A percentile compares a stretch with the other conserved stretches of the same genome.
Evolutionary conservation across 2,888 invertebrate genomes (phyloP).

Genomic region (Theretra japonica): DNA sequence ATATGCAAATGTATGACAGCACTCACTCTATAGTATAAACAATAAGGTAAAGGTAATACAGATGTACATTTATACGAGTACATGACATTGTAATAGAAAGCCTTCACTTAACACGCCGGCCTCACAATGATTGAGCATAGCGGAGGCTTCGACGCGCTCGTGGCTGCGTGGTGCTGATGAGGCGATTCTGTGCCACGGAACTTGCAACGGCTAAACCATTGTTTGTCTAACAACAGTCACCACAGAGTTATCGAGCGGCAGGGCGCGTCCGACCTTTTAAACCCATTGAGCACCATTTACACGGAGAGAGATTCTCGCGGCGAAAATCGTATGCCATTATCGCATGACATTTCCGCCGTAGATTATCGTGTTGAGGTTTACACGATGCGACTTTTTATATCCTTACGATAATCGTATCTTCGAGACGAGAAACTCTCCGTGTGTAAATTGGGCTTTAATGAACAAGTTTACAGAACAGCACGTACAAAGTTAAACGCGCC

Average conservation of each 20-base stretch:
- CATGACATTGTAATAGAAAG: constrained; percentile 41
- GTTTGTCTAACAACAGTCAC: constrained; percentile 52
- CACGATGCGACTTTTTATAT: too few species aligned
- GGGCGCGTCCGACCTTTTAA: constrained; percentile 41
- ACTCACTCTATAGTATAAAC: too few species aligned
- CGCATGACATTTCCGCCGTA: too few species aligned
- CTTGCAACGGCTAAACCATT: constrained; percentile 58
- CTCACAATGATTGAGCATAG: constrained; percentile 56
- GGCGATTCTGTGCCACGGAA: constrained; percentile 52
- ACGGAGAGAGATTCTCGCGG: too few species aligned
- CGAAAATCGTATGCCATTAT: too few species aligned
- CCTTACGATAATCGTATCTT: too few species aligned
- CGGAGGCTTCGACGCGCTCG: constrained; percentile 42
- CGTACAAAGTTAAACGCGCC: constrained; percentile 22
- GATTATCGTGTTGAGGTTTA: too few species aligned
- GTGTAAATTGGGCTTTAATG: too few species aligned
- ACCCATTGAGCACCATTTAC: too few species aligned
- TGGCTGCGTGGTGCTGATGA: constrained; percentile 59
- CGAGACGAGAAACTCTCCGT: too few species aligned
- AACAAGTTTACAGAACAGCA: constrained; percentile 36
- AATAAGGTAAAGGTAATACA: not conserved
- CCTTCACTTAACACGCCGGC: constrained; percentile 40
- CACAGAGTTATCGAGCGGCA: constrained; percentile 35
- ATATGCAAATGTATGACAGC: too few species aligned
- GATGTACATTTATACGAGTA: not conserved